Percentiles rank a stretch among this genome's conserved stretches.
These are phyloP conservation scores for Rachycentron canadum DNA, from an alignment of 2,797 vertebrate species.

Conservation along the genomic window DNA sequence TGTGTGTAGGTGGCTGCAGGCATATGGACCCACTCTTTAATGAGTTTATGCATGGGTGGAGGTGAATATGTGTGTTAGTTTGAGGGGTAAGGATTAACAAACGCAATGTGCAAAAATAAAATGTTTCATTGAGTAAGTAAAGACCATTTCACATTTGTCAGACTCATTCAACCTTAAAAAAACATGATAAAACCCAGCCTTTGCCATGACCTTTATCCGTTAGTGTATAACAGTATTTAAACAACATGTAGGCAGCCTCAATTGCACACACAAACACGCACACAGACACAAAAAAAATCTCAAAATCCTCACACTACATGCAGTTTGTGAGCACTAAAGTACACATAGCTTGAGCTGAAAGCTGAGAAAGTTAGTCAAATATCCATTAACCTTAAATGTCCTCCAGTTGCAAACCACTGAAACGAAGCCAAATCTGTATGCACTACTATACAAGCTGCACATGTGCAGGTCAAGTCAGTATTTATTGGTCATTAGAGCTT, in stretches of 20 bases:
- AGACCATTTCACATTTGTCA: background rate
- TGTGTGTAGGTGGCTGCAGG: conserved; percentile 19
- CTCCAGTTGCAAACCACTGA: background rate
- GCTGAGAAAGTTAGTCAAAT: background rate
- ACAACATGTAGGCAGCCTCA: background rate
- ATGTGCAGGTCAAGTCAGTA: background rate
- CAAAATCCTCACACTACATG: background rate
- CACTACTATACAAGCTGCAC: background rate
- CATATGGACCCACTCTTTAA: background rate
- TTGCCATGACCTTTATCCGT: background rate
- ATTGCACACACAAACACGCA: background rate
- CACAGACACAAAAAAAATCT: too few relatives aligned
- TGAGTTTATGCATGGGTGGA: background rate
- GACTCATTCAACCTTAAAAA: background rate
- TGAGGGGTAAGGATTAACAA: background rate
- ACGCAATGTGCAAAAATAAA: background rate
- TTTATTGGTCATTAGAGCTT: background rate
- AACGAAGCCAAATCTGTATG: background rate
- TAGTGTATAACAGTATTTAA: background rate
- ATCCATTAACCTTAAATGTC: background rate
- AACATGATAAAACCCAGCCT: background rate
- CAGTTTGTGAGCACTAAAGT: background rate
- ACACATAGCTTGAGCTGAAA: background rate
- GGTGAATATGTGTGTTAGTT: background rate
- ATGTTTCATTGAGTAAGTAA: background rate